Evolutionary conservation across 2,797 vertebrate genomes (phyloP), one percentile per base, ranked within the genome.

Genomic region (Syngnathus acus): DNA sequence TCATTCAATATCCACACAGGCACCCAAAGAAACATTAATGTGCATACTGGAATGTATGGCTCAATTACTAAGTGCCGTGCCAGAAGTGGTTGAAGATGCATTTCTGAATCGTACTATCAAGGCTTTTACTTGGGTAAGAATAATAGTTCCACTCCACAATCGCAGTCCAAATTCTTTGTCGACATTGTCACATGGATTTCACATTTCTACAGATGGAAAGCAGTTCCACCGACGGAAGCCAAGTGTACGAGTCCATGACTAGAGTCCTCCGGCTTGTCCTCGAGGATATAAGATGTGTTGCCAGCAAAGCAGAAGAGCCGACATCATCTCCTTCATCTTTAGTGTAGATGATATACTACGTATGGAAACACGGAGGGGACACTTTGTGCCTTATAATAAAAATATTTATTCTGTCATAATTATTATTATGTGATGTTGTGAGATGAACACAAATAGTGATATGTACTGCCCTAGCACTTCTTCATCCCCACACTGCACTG

Each of bases 51-150:
- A 94, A 17, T 98, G 95, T 62, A 88, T 98, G 76, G 94, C 91
- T 74, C 89, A 88, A 72, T 87, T 97, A 79, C 84, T 88, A 62
- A 69, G 32, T 32, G 32, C 1, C 0, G 84, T 96, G 45, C 93
- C 95, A 6, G 76, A 76, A 19, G 91, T 95, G 11, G 84, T 99
- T 72, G 94, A 98, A 80, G 86, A 88, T 0, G 90, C 94, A 32
- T 92, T 97, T 75, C 83, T 99, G 58, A 73, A 87, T 67, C 93
- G 93, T 1, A 89, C 89, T 11, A 89, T 95, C 76, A 93, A 92
- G 86, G 94, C 95, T 71, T 94, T 98, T 77, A 98, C 95, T 38
- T 91, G 93, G 94, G 97, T 94, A 87, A 87, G 89, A 87, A 68
- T 66, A 14, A 60, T 16, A 1, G 17, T 42, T 0, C 3, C 23